Evolutionary conservation across 2,113 vertebrate genomes (phyloP), one percentile per base, ranked within the genome.

Genomic region (Tringa solitaria): DNA sequence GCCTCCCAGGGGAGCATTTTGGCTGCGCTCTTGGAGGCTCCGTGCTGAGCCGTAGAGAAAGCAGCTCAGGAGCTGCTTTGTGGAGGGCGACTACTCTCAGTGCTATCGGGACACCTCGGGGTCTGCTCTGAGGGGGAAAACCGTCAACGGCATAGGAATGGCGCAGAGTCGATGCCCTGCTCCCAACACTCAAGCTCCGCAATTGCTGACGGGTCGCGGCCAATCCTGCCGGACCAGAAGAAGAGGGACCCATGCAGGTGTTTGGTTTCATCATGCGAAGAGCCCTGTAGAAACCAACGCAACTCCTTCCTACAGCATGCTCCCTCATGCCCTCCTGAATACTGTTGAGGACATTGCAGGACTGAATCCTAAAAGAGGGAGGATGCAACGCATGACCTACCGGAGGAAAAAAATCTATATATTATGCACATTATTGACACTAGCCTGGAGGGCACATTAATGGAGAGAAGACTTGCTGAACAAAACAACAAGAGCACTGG

Each of bases 61-160:
- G 43, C 14, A 68, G 48, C 61, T 64, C 16, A 5, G 73, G 32
- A 93, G 23, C 0, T 0, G 43, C 37, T 20, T 72, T n/a, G 2
- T 10, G 16, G 54, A 41, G 33, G 83, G 45, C 9, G 21, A 86
- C 41, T 86, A 33, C 1, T 6, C 8, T 72, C 37, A 56, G 56
- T 1, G 0, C 21, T 50, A 24, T 27, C 3, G 6, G 43, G 27
- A n/a, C 26, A 60, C 33, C 17, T 65, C 1, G 1, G 69, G 45
- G 3, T 76, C 54, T 3, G 1, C 18, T 56, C 26, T 57, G 33
- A 73, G 74, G 39, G 12, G 4, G 22, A 72, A 82, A 59, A 56
- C 9, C 59, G 14, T 35, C 43, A 65, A 37, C 24, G 28, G 23
- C 2, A 0, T 8, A 7, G 64, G 11, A 90, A 19, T 0, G 9